A percentile compares a stretch with the other conserved stretches of the same genome.
Evolutionary conservation across 1,140 invertebrate genomes (phyloP).

Genomic region (Papilio aristodemus): DNA sequence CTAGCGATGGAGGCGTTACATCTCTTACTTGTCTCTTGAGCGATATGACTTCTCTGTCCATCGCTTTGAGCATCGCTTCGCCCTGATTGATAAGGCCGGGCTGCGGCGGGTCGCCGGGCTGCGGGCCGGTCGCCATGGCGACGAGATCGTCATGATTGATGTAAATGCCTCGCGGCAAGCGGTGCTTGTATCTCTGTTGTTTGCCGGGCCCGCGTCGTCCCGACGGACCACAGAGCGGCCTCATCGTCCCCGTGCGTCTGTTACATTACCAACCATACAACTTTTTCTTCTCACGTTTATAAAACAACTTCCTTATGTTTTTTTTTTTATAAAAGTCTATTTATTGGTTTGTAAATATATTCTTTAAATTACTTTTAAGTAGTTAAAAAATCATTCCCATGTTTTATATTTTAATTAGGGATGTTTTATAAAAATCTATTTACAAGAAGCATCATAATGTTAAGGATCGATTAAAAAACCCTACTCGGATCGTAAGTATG

Average conservation of each 20-base stretch:
- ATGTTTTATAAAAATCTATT: not conserved
- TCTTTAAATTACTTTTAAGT: not conserved
- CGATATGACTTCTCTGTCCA: constrained; percentile 96
- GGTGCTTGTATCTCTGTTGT: constrained; percentile 91
- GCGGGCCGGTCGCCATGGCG: constrained; percentile 88
- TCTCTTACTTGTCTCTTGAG: constrained; percentile 92
- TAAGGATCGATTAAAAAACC: constrained; percentile 20
- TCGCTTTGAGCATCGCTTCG: constrained; percentile 91
- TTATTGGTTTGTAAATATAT: not conserved
- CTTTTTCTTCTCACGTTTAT: constrained; percentile 7
- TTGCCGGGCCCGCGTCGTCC: constrained; percentile 79
- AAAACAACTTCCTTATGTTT: not conserved
- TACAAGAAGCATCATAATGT: not conserved
- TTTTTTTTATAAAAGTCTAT: not conserved
- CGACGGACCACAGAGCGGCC: constrained; percentile 86
- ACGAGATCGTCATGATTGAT: constrained; percentile 97
- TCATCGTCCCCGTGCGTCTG: constrained; percentile 88
- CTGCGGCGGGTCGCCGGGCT: constrained; percentile 74
- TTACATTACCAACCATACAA: constrained; percentile 55
- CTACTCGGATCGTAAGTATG: constrained; percentile 9
- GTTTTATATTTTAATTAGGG: constrained; percentile 1
- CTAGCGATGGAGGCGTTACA: constrained; percentile 54
- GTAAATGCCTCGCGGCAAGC: constrained; percentile 97
- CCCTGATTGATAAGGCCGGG: constrained; percentile 84
- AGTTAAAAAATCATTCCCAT: not conserved